Conservation (phyloP, 2,113 vertebrate species). For the Amblyornis subalaris region DNA sequence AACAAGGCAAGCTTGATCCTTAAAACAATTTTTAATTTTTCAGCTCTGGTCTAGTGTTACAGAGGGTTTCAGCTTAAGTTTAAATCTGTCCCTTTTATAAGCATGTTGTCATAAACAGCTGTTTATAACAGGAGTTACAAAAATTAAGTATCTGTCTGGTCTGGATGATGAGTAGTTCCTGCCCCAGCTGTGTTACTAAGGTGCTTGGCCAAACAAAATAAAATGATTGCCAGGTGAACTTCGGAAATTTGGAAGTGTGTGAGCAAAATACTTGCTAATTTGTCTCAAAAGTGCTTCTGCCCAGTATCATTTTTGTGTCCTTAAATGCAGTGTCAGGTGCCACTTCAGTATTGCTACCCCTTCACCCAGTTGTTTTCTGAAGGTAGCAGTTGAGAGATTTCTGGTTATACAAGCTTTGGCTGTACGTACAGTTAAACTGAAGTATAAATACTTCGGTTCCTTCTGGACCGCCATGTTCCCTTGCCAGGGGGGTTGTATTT, state of each 20-base stretch:
- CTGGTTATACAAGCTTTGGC: neutral
- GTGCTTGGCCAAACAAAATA: neutral
- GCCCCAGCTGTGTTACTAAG: neutral
- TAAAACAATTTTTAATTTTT: neutral
- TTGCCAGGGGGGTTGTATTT: neutral
- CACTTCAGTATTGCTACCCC: neutral
- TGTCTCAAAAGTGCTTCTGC: neutral
- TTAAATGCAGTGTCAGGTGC: neutral
- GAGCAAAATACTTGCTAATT: neutral
- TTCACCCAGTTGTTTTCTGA: accelerated
- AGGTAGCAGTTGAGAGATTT: neutral
- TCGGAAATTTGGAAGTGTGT: accelerated
- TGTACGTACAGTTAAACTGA: accelerated
- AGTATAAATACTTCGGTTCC: neutral
- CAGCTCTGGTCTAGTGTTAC: neutral
- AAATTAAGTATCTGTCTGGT: neutral
- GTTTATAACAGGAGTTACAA: neutral
- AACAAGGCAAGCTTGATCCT: neutral
- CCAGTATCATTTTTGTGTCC: neutral
- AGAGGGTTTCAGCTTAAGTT: neutral
- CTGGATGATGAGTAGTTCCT: neutral
- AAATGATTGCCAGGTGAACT: neutral
- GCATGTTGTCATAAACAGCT: neutral
- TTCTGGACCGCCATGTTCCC: neutral
- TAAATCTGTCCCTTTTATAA: neutral